Evolutionary conservation across 2,797 vertebrate species (phyloP).

Genomic region (Lacerta agilis): DNA sequence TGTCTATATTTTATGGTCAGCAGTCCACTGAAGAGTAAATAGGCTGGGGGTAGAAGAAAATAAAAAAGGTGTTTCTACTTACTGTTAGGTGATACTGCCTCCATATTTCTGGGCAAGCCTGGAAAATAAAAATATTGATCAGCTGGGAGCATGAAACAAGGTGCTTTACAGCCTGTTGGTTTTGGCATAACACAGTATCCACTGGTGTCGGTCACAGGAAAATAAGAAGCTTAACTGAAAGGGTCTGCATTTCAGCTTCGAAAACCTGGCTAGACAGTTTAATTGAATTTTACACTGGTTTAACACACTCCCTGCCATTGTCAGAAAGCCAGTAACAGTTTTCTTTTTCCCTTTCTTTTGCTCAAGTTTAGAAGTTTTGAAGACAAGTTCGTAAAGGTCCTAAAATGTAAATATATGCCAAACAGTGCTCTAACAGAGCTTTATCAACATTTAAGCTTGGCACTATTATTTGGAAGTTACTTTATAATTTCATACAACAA

Average conservation of each 20-base stretch:
- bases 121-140: conserved; percentile 88
- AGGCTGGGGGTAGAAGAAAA: conserved; percentile 82
- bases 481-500: conserved; percentile 42
- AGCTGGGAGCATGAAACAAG: conserved; percentile 87
- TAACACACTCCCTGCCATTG: conserved; percentile 86
- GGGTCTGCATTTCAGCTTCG: conserved; percentile 88
- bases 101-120: conserved; percentile 98
- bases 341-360: conserved; percentile 76
- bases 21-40: conserved; percentile 86
- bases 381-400: conserved; percentile 56
- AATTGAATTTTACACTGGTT: conserved; percentile 91
- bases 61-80: conserved; percentile 88
- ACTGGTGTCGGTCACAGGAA: conserved; percentile 84
- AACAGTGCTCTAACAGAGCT: conserved; percentile 31
- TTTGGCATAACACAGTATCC: conserved; percentile 87
- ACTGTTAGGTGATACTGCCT: conserved; percentile 98
- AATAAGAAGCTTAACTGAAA: conserved; percentile 88
- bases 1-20: conserved; percentile 86
- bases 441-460: conserved; percentile 58
- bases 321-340: conserved; percentile 84
- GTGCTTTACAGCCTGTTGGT: conserved; percentile 88
- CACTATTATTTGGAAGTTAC: conserved; percentile 45
- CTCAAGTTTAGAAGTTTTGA: conserved; percentile 76
- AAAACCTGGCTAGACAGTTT: conserved; percentile 88
- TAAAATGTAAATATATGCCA: conserved; percentile 65